Base-by-base conservation (phyloP, 2,888 invertebrate species). In the Hydraecia micacea region DNA sequence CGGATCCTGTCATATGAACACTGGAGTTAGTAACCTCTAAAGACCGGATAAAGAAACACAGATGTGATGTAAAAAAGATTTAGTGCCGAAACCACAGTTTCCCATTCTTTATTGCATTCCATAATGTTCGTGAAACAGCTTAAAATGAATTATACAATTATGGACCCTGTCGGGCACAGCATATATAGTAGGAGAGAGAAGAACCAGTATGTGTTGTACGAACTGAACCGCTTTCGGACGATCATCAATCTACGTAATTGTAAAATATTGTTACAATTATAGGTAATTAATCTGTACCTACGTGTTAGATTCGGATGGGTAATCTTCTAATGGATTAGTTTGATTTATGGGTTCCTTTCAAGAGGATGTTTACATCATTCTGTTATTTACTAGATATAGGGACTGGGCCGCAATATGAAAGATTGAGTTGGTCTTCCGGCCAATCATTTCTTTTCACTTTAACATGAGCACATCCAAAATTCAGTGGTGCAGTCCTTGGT, bases 281-380 rank as follows among this genome's bases (percentile, higher is more conserved):
- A 36, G 60, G 15, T 28, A 36, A 36, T 60, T 25, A 42, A 39
- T 42, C 32, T 42, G 8, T 55, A 32, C 21, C n/a, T 46, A 67
- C 28, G 52, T 75, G 67, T 82, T 75, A 46, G 55, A 49, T 75
- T 81, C 18, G 46, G 28, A 68, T 75, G 67, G 42, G 55, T 55
- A 28, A 75, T 82, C 46, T 62, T 62, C n/a, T 81, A 62, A 81
- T 79, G 28, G 75, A 62, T 62, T 66, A 7, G 15, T 55, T 70
- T 80, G 65, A 80, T 80, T 77, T 65, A 83, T 66, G 25, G 9
- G 32, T 5, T 28, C 46, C 15, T 18, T 60, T 67, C 18, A 32
- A 67, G 52, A 60, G 15, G 36, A 58, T 72, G 62, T n/a, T 66
- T 28, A 60, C 42, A 46, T 1, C 8, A 46, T 66, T 42, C 18